Evolutionary conservation across 2,797 vertebrate species (phyloP), one percentile per base, ranked within the genome.

Genomic region (Apogon talboti): DNA sequence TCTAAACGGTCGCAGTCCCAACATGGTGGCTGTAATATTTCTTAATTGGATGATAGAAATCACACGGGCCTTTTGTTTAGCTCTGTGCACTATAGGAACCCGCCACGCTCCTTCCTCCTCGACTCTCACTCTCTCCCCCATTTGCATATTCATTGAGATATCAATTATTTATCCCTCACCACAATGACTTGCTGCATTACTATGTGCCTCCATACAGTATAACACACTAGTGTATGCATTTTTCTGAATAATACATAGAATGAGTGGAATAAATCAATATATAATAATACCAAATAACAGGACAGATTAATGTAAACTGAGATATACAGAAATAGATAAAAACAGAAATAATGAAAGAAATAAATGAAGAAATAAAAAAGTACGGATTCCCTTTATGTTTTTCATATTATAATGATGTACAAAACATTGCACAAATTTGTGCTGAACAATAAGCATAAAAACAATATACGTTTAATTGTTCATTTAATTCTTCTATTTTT

Each of bases 131-230:
- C 76, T 58, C 65, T 57, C 53, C 61, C 69, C 70, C 77, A 93
- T 94, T 90, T 93, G 88, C 92, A 94, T 94, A 94, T 95, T 94
- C 92, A 95, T 93, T 92, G 90, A 90, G 83, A 89, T 89, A 93
- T 95, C 89, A 93, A 95, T 95, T 92, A 94, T 94, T 95, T 92
- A 95, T 92, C 78, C 76, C 74, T 85, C 66, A 40, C 51, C 75
- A 86, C 79, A 77, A 91, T 89, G 83, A 80, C 87, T 89, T 79
- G 76, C 85, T 87, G 88, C 89, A 90, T 91, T 91, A 85, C 77
- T 81, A 81, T 77, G 70, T 76, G 81, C 71, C 79, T 76, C 70
- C 53, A 76, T 84, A 84, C 81, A 81, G 78, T 81, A 85, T 71
- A 90, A 86, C 83, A 85, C 74, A 74, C 42, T 65, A 60, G 70